phyloP scores from a whole-genome alignment of 2,888 invertebrate species.

The Pterostichus niger region DNA sequence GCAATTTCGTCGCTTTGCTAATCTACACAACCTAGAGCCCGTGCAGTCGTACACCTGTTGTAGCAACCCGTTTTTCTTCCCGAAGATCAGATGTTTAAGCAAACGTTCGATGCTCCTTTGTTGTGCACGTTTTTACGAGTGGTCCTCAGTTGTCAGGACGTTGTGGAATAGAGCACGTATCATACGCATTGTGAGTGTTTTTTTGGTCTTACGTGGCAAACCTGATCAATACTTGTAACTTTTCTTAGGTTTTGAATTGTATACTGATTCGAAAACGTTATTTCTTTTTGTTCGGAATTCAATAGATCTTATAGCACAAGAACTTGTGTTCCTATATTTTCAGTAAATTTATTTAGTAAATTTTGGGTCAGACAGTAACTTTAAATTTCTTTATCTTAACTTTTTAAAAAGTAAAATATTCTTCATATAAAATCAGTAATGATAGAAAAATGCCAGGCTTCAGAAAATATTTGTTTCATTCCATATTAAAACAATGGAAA shows the following conservation, averaged over 20 bases:
- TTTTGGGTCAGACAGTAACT: slow-evolving; percentile 23
- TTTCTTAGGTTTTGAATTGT: neutral
- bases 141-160: slow-evolving; percentile 7
- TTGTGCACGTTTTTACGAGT: slow-evolving; percentile 19
- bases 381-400: neutral
- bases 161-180: slow-evolving; percentile 28
- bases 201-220: neutral
- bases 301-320: slow-evolving; percentile 1
- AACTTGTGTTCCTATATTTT: slow-evolving; percentile 14
- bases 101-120: slow-evolving; percentile 33
- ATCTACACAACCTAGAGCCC: slow-evolving; percentile 24
- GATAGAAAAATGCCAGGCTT: no score
- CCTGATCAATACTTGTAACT: slow-evolving; percentile 30
- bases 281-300: slow-evolving; percentile 38
- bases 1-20: slow-evolving; percentile 56
- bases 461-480: no score
- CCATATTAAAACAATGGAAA: no score
- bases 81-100: slow-evolving; percentile 30
- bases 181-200: slow-evolving; percentile 11
- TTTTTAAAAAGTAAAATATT: neutral
- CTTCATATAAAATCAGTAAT: neutral
- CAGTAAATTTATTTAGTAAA: slow-evolving; percentile 25
- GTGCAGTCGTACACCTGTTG: slow-evolving; percentile 16
- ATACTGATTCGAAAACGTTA: slow-evolving; percentile 35
- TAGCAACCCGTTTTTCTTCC: slow-evolving; percentile 16